Percentiles rank a stretch among this genome's conserved stretches.
Evolutionary conservation across 92 coral and sea anemone species (phyloP).

Genomic region (Siderastrea radians): DNA sequence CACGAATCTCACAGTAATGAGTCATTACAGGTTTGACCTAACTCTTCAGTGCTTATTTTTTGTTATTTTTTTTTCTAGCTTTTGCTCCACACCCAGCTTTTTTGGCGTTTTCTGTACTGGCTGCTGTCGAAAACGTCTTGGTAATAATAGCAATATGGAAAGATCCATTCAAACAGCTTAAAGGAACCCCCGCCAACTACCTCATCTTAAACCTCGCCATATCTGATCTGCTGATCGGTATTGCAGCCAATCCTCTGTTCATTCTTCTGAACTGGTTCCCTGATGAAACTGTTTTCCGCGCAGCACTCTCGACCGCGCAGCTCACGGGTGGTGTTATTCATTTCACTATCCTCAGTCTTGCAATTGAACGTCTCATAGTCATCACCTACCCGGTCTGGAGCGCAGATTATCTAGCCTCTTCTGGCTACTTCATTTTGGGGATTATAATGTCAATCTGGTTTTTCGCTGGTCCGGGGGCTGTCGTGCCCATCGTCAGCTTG

Average conservation of each 20-base stretch:
- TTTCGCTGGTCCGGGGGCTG: neutral
- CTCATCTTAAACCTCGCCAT: conserved; percentile 28
- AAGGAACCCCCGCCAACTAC: neutral
- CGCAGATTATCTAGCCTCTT: neutral
- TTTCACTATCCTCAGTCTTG: neutral
- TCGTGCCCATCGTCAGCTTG: neutral
- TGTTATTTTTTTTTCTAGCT: too few relatives aligned
- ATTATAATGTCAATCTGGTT: neutral
- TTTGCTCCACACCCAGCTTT: too few relatives aligned
- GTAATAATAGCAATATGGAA: conserved; percentile 13
- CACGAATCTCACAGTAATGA: too few relatives aligned
- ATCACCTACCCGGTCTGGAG: neutral
- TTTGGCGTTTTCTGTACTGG: neutral
- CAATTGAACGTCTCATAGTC: conserved; percentile 13
- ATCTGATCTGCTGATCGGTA: conserved; percentile 4
- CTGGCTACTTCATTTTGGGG: neutral
- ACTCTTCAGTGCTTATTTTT: too few relatives aligned
- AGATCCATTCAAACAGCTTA: conserved; percentile 18
- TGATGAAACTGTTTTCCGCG: too few relatives aligned
- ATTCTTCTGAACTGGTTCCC: neutral
- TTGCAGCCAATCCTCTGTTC: conserved; percentile 7
- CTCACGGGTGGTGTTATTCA: neutral
- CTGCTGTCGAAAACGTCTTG: neutral
- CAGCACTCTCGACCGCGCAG: neutral
- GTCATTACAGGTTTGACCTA: too few relatives aligned